Evolutionary conservation across 2,888 invertebrate genomes (phyloP).

Genomic region (Machimus rusticus): DNA sequence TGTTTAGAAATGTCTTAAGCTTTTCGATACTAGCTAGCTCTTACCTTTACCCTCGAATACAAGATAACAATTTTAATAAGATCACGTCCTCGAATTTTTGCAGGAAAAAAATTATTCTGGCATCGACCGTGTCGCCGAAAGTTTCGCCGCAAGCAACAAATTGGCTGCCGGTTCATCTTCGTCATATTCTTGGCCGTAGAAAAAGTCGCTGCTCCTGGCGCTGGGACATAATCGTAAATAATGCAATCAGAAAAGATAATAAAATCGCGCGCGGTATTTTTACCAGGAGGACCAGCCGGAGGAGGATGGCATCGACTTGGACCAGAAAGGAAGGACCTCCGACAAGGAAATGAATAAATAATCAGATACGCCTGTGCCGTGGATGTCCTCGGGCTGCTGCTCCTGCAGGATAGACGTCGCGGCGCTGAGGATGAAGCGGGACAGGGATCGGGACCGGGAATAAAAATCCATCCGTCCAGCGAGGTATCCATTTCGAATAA

Average conservation of each 20-base stretch:
- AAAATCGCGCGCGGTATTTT: slow-evolving; percentile 9
- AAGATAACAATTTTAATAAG: not conserved
- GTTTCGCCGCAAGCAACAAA: not conserved
- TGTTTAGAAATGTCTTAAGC: no score
- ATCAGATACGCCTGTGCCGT: slow-evolving; percentile 24
- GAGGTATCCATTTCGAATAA: slow-evolving; percentile 11
- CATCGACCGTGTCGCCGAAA: not conserved
- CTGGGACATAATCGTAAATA: slow-evolving; percentile 11
- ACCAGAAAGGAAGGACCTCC: not conserved
- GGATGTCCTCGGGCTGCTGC: not conserved
- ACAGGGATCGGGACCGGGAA: not conserved
- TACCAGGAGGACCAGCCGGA: not conserved
- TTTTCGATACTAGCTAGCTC: no score
- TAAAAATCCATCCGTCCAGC: not conserved
- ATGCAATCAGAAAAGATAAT: slow-evolving; percentile 21
- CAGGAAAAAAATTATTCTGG: not conserved
- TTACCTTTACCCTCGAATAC: not conserved
- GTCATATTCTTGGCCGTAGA: not conserved
- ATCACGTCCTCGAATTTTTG: not conserved
- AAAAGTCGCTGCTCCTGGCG: not conserved
- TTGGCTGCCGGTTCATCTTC: not conserved
- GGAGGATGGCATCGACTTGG: not conserved
- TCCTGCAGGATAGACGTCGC: not conserved
- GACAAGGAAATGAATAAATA: slow-evolving; percentile 28
- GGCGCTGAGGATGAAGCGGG: not conserved